Evolutionary conservation across 35 echinoderm and acorn worm species (phyloP), one percentile per base, ranked within the genome.

Genomic region (Chiridota heheva): DNA sequence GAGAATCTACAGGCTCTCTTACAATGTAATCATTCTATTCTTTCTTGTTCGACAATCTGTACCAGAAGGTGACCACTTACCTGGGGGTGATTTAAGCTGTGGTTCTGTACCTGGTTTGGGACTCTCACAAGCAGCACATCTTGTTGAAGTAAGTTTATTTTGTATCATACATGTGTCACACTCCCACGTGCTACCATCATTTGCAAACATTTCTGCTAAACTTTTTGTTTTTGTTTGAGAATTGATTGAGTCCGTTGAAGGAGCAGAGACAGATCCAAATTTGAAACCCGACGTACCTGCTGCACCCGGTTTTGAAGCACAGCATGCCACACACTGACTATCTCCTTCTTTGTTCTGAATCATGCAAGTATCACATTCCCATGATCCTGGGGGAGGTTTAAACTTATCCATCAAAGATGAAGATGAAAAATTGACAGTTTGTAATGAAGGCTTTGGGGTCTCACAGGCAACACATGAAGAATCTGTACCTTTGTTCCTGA

Each of bases 161-260:
- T 29, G 33, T n/a, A 91, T 68, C 87, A 91, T 67, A 42, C 95
- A 98, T 0, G 81, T 89, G 28, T 92, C 95, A 72, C 95, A 98
- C 34, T 78, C 79, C 95, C 95, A 98, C 0, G 63, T 41, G 12
- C 85, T 89, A 24, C 61, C 24, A 25, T 59, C 33, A 0, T 38
- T 25, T 45, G 75, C 66, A 22, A 77, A 86, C 71, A 73, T 65
- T 40, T 86, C 72, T n/a, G 57, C 35, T 73, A 77, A 67, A 77
- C 70, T 78, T 28, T 49, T 13, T n/a, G 38, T 78, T 1, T 13
- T 35, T 10, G 39, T 58, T 33, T 40, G 10, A 18, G 62, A 8
- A 66, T 30, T n/a, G n/a, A n/a, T n/a, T n/a, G n/a, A n/a, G n/a
- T n/a, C n/a, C 8, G 8, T 12, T n/a, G n/a, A 8, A 51, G 8